phyloP scores from a whole-genome alignment of 2,797 vertebrate species.

The Naso thynnoides region DNA sequence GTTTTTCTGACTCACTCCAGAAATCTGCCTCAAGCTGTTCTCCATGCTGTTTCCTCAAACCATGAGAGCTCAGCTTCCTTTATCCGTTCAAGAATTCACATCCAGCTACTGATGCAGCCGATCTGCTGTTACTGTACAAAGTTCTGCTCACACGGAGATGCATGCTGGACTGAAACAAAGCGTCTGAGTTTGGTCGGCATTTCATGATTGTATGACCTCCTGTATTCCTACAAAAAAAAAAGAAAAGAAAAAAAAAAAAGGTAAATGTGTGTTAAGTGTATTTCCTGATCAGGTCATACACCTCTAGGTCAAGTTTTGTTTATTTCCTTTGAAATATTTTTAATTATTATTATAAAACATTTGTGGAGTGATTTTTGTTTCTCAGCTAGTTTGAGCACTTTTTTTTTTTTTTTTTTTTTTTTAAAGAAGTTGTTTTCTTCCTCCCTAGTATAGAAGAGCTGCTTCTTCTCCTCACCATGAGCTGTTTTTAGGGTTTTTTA shows the following conservation, averaged over 20 bases:
- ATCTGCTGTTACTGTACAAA: conserved; percentile 20
- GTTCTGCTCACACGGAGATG: conserved; percentile 35
- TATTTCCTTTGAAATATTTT: conserved; percentile 34
- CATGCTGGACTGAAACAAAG: conserved; percentile 54
- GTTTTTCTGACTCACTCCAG: conserved; percentile 46
- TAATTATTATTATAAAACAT: conserved; percentile 53
- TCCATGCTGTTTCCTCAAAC: not conserved
- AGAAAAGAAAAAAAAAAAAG: conserved; percentile 36
- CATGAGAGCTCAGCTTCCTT: conserved; percentile 31
- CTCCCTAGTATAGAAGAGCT: conserved; percentile 4
- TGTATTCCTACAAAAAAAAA: conserved; percentile 33
- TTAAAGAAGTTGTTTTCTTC: conserved; percentile 9
- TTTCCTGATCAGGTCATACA: conserved; percentile 19
- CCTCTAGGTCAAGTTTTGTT: conserved; percentile 31
- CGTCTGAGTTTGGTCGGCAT: conserved; percentile 13
- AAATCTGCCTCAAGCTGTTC: conserved; percentile 66
- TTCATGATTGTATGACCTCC: conserved; percentile 60
- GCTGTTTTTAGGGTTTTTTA: conserved; percentile 17
- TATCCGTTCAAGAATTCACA: conserved; percentile 26
- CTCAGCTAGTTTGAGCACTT: conserved; percentile 26
- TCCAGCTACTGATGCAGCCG: conserved; percentile 41
- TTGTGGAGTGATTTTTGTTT: conserved; percentile 59
- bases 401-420: not conserved
- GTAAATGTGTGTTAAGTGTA: conserved; percentile 33
- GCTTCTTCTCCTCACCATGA: conserved; percentile 16